A percentile compares a stretch with the other conserved stretches of the same genome.
Conservation (phyloP, 2,888 invertebrate genomes). For the Stenodema calcarata region DNA sequence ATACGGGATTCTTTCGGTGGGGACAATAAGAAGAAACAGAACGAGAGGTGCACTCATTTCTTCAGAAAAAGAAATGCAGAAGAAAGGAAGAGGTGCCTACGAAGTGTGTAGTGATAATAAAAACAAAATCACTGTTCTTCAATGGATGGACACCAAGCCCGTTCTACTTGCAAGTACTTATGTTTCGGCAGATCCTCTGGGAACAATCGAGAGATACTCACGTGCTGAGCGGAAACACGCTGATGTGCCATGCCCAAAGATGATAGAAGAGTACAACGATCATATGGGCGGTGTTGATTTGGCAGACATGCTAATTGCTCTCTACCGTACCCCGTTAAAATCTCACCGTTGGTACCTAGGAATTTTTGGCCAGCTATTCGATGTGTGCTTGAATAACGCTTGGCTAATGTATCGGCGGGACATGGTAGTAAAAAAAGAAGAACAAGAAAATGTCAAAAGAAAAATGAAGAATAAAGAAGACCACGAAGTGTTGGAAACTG, state of each 20-base stretch:
- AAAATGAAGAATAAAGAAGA: neutral
- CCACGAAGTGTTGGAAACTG: neutral
- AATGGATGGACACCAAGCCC: conserved; percentile 56
- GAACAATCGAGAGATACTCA: conserved; percentile 48
- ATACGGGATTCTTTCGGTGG: conserved; percentile 53
- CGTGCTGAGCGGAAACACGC: conserved; percentile 15
- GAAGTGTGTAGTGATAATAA: conserved; percentile 46
- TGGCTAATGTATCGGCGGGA: conserved; percentile 26
- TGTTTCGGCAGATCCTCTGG: conserved; percentile 49
- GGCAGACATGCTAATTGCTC: conserved; percentile 21
- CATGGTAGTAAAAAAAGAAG: neutral
- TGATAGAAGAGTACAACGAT: conserved; percentile 22
- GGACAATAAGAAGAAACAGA: conserved; percentile 45
- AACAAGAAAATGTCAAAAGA: neutral
- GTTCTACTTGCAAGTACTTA: conserved; percentile 55
- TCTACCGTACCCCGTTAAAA: neutral
- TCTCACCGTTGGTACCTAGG: neutral
- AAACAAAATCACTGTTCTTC: conserved; percentile 49
- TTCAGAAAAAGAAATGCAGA: conserved; percentile 50
- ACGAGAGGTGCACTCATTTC: conserved; percentile 23
- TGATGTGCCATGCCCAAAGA: conserved; percentile 27
- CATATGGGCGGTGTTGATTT: conserved; percentile 28
- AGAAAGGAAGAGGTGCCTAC: conserved; percentile 19
- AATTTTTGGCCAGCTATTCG: conserved; percentile 12
- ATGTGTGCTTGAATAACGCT: conserved; percentile 7